A percentile compares a stretch with the other conserved stretches of the same genome.
These are phyloP conservation scores for Garrulus glandarius DNA, from an alignment of 2,797 vertebrate genomes.

Conservation along the genomic window DNA sequence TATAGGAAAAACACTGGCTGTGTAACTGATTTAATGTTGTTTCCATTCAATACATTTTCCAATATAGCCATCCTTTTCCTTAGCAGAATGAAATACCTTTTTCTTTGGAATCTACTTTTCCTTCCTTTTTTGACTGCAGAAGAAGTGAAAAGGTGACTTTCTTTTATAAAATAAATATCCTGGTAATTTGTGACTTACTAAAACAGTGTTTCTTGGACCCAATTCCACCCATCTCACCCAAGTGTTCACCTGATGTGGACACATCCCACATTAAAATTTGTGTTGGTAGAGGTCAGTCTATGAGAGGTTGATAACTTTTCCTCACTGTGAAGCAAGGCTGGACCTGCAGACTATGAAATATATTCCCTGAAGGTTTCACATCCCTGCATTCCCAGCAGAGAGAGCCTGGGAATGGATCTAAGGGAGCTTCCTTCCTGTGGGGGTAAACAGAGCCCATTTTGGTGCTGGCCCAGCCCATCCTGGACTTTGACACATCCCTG, in stretches of 20 bases:
- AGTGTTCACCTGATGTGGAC: not conserved
- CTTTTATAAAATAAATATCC: not conserved
- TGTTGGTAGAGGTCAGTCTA: not conserved
- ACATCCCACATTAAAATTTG: not conserved
- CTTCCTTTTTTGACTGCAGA: not conserved
- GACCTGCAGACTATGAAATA: not conserved
- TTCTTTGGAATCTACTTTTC: not conserved
- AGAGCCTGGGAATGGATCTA: not conserved
- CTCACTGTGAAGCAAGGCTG: not conserved
- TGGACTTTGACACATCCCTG: not conserved
- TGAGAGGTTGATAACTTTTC: not conserved
- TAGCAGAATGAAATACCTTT: not conserved
- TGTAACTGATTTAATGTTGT: not conserved
- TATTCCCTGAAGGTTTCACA: not conserved
- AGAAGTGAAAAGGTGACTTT: not conserved
- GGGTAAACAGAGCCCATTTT: not conserved
- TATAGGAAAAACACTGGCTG: not conserved
- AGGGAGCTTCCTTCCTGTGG: not conserved
- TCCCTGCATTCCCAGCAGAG: not conserved
- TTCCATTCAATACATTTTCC: not conserved
- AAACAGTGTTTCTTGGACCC: not conserved
- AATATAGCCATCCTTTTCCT: not conserved
- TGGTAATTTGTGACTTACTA: not conserved
- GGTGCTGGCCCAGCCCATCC: not conserved
- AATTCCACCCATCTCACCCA: not conserved